Evolutionary conservation across 2,113 vertebrate genomes (phyloP), one percentile per base, ranked within the genome.

Genomic region (Cygnus atratus): DNA sequence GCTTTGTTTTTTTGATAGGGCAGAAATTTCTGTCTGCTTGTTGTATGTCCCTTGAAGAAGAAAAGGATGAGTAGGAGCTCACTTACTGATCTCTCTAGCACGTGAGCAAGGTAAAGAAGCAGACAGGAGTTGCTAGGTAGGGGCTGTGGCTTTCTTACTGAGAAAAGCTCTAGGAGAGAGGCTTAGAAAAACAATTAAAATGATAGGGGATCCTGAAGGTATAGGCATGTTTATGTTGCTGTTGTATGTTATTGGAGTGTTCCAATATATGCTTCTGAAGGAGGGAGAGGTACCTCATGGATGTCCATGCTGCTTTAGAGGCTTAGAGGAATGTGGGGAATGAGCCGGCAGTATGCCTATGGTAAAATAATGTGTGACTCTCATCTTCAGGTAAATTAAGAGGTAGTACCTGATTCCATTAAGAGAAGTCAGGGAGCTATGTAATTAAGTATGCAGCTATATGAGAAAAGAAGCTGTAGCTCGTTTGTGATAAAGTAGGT

Each of bases 251-350:
- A 67, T 82, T 14, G 54, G 8, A 11, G 19, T 26, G 7, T 72
- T 62, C 41, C 39, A 20, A 14, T n/a, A 57, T 59, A 52, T 58
- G n/a, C 10, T 70, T 18, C 18, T 72, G 61, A 35, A 12, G 1
- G 0, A 9, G 10, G 11, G 6, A 48, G n/a, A 44, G 6, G 9
- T 46, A 48, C 1, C 2, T 5, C 3, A 1, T 43, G 7, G 17
- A 3, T 20, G 3, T 39, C 39, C 1, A 7, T 87, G 5, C 2
- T 8, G 13, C 9, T 43, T 79, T 25, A 26, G n/a, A 28, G n/a
- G 18, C 17, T 20, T 13, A 52, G 12, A 37, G 26, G 48, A 50
- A 9, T 16, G 26, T 28, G 46, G n/a, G 16, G 24, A 17, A 37
- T 52, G 9, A 29, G 26, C 26, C 4, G 20, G 37, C 39, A 44